Base-by-base conservation (phyloP, 2,113 vertebrate genomes). In the Mugil cephalus region DNA sequence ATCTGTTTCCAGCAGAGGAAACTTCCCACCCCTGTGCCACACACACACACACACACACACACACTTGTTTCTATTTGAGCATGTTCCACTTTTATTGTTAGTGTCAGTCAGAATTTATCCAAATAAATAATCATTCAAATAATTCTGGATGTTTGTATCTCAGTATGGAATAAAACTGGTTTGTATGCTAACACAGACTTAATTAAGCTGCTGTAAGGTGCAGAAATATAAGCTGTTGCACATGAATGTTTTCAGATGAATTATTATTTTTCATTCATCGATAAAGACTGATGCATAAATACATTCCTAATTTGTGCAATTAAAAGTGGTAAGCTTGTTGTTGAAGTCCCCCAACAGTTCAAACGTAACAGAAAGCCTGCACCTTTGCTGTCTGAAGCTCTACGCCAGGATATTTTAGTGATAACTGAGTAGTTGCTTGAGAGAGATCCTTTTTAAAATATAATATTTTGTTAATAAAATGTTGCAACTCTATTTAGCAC, bases 1-100 rank as follows among this genome's bases (percentile, higher is more conserved):
- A 79, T 91, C 89, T 88, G 76, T 83, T 82, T 83, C 92, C 90
- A 89, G 79, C 80, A 79, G 71, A 78, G 73, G 74, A 91, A 84
- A 90, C 80, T 82, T 74, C 54, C 34, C 66, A 76, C 64, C 74
- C 65, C 56, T 9, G 60, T 59, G 19, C 48, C 42, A 35, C 43
- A 30, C 58, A 52, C 47, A 68, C 60, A 69, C 63, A 70, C 48
- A 84, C 73, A 38, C 14, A 43, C 30, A 73, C 21, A 67, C 36
- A 61, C 19, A 54, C 12, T 30, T 30, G 3, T 30, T 30, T 43
- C 42, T 42, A 4, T 42, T 42, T 42, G 10, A 42, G 39, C 39
- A 30, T 30, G 24, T 30, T 30, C 5, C 5, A 30, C 10, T 42
- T 42, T 4, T 42, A 42, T 42, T 4, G 10, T 1, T 13, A 12